Base-by-base conservation (phyloP, 2,113 vertebrate genomes). In the Pungitius pungitius region DNA sequence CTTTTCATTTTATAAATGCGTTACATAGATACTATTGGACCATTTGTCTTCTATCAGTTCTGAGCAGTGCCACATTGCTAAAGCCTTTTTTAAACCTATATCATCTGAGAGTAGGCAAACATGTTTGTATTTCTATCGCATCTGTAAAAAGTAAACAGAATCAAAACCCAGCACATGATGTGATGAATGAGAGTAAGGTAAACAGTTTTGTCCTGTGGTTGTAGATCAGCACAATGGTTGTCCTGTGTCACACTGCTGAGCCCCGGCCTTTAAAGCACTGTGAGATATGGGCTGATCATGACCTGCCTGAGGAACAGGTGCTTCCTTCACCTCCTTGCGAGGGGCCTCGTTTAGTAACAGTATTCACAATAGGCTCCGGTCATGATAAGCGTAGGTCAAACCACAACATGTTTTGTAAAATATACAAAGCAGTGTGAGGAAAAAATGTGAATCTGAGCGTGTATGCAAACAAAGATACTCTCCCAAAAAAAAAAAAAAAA, bases 151-250 rank as follows among this genome's bases (percentile, higher is more conserved):
- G 65, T 64, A 78, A 86, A 82, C 83, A 85, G 69, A 79, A 79
- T 83, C 85, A 81, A 85, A 90, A 83, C 75, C 81, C 68, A 73
- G 66, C 75, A 81, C 82, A 83, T 77, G 79, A 73, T 51, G 82
- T 59, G 85, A 87, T 83, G 83, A 84, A 82, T 86, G 81, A 90
- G 84, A 86, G 45, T 27, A 79, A 57, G 42, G 82, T 92, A 93
- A 94, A 93, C 89, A 93, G 77, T 85, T 92, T 91, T 90, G 85
- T 93, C 90, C 86, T 83, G 80, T 85, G 72, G 61, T 81, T 76
- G 79, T 57, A 74, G 60, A 79, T 73, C 57, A 81, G 83, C 47
- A 93, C 93, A 94, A 93, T 93, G 86, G 87, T 73, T 57, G 67
- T 59, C 77, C 73, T 89, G 73, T 85, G 87, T 90, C 88, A 89